Percentiles rank a stretch among this genome's conserved stretches.
Evolutionary conservation across 2,888 invertebrate genomes (phyloP).

Genomic region (Eristalinus sepulchralis): DNA sequence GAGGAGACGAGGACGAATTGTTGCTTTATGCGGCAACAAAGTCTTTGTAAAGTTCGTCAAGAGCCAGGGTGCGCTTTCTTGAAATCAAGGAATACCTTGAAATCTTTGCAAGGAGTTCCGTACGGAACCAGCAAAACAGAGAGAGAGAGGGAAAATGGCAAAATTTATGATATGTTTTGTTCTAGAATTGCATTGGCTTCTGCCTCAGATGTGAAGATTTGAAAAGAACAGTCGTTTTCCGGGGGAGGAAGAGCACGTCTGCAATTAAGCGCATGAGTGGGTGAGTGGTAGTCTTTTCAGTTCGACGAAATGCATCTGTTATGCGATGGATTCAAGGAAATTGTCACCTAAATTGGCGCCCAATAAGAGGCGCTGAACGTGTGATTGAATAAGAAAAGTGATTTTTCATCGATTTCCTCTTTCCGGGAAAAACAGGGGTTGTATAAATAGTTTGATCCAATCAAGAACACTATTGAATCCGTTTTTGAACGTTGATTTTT

Average conservation of each 20-base stretch:
- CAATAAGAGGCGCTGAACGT: neutral
- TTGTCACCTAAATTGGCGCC: neutral
- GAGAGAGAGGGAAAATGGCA: neutral
- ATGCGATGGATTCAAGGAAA: neutral
- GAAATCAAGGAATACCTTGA: slow-evolving; percentile 5
- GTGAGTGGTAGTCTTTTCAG: neutral
- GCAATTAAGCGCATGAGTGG: neutral
- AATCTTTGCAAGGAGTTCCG: neutral
- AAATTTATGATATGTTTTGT: neutral
- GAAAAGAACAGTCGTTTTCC: neutral
- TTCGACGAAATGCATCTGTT: neutral
- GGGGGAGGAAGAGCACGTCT: neutral
- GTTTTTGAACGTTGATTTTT: too few species aligned
- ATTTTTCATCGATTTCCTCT: too few species aligned
- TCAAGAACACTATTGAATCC: too few species aligned
- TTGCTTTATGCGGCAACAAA: neutral
- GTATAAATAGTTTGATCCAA: too few species aligned
- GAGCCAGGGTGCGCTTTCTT: slow-evolving; percentile 3
- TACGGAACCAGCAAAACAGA: neutral
- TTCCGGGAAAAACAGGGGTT: too few species aligned
- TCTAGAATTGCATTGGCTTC: neutral
- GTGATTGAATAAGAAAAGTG: too few species aligned
- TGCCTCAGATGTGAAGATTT: neutral
- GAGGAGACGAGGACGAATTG: slow-evolving; percentile 11
- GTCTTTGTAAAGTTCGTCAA: slow-evolving; percentile 17